Evolutionary conservation across 30 jellyfish, hydroid and myxozoan species (phyloP).

Genomic region (Aurelia aurita complex sp. Pacific): DNA sequence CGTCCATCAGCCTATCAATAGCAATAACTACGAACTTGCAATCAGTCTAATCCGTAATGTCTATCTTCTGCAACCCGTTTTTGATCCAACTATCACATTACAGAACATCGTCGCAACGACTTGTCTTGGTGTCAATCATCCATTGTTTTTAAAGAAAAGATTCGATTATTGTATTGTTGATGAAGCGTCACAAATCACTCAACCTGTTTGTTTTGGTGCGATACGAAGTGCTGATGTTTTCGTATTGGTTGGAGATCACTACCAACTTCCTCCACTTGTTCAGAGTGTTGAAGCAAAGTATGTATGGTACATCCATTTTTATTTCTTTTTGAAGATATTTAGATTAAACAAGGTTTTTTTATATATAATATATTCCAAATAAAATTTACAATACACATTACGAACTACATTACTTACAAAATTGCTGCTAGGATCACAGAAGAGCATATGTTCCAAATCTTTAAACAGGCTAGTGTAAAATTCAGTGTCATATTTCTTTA

Average conservation of each 20-base stretch:
- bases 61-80: too few relatives aligned
- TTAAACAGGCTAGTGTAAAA: too few relatives aligned
- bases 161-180: constrained; percentile 97
- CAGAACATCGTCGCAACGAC: constrained; percentile 95
- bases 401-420: too few relatives aligned
- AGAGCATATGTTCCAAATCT: too few relatives aligned
- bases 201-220: constrained; percentile 93
- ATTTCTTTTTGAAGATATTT: background rate
- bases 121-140: constrained; percentile 89
- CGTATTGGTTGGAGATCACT: constrained; percentile 97
- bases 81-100: background rate
- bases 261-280: constrained; percentile 98
- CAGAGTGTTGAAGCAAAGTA: constrained; percentile 93
- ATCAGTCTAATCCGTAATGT: too few relatives aligned
- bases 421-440: too few relatives aligned
- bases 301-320: background rate
- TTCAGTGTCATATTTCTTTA: too few relatives aligned
- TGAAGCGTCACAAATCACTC: constrained; percentile 97
- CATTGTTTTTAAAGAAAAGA: constrained; percentile 58
- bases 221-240: constrained; percentile 79
- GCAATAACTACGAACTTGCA: too few relatives aligned
- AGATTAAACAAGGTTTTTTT: background rate
- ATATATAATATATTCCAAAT: too few relatives aligned
- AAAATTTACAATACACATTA: too few relatives aligned
- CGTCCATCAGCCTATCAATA: too few relatives aligned